Evolutionary conservation across 2,888 invertebrate genomes (phyloP), one percentile per base, ranked within the genome.

Genomic region (Frankliniella fusca): DNA sequence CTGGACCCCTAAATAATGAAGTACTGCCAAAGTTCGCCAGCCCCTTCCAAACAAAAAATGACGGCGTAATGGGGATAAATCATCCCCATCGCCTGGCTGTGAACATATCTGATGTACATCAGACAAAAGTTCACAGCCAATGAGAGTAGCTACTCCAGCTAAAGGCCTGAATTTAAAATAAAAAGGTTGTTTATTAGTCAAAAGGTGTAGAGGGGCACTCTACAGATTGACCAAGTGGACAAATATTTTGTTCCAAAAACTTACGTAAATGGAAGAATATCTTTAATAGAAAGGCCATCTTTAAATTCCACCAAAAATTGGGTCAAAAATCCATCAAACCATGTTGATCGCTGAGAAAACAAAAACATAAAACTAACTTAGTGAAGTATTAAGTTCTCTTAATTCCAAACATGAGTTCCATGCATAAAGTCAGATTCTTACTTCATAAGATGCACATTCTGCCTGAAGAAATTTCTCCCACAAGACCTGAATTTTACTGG

Each of bases 381-480:
- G 61, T n/a, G 38, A 61, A 15, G 0, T 15, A 61, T 15, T n/a
- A 61, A 61, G 61, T 12, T 8, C 15, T 61, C 1, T n/a, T 18
- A 76, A 27, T 12, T 76, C 1, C 11, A 23, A 70, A 70, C 11
- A 23, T 70, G 10, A 23, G 9, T 70, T 70, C 12, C 70, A 61
- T 7, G 15, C n/a, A 18, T 76, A 8, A 76, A 76, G 18, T 38
- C 54, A 81, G 80, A 80, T 82, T 27, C 84, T 86, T 87, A 92
- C 92, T 91, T 92, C 92, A 87, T 91, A 91, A 86, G 91, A 90
- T 38, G 91, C 91, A 81, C 90, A 90, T 86, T 92, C 91, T 15
- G 92, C 90, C 85, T 90, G 90, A 87, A 92, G 91, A 87, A 92
- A 92, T 84, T 90, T 89, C 84, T 92, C 91, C 92, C 92, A 92